These are phyloP conservation scores for Bombus confusus DNA, from an alignment of 1,140 invertebrate species.

Conservation along the genomic window DNA sequence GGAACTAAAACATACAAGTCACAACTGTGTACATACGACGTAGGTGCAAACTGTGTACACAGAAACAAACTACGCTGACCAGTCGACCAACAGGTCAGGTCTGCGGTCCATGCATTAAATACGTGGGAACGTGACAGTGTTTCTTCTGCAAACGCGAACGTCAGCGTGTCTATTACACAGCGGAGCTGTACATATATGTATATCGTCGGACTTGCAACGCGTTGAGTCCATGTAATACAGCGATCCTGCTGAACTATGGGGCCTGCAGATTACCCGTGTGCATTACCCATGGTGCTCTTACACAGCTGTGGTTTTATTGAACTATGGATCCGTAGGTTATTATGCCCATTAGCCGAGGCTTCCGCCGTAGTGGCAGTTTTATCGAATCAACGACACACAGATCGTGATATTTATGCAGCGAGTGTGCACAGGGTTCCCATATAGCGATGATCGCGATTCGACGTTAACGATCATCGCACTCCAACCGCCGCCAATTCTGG, in stretches of 20 bases:
- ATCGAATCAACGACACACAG: neutral
- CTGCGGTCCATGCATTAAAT: neutral
- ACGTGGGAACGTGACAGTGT: neutral
- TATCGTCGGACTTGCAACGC: neutral
- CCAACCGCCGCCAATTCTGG: neutral
- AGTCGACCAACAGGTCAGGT: too few relatives aligned
- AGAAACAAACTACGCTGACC: too few relatives aligned
- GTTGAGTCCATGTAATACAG: neutral
- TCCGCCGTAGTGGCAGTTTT: neutral
- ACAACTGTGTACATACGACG: too few relatives aligned
- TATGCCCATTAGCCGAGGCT: conserved; percentile 1
- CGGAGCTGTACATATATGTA: neutral
- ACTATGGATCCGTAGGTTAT: conserved; percentile 3
- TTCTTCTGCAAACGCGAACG: conserved; percentile 2
- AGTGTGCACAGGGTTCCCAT: neutral
- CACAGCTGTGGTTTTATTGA: conserved; percentile 4
- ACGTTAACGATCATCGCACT: neutral
- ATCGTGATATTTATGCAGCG: neutral
- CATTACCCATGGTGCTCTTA: neutral
- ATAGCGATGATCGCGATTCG: neutral
- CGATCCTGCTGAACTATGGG: neutral
- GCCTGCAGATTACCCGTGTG: neutral
- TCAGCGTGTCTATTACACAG: conserved; percentile 5
- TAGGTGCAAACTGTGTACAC: too few relatives aligned
- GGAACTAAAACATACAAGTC: too few relatives aligned